Evolutionary conservation across 1,140 invertebrate genomes (phyloP).

Genomic region (Penaeus japonicus): DNA sequence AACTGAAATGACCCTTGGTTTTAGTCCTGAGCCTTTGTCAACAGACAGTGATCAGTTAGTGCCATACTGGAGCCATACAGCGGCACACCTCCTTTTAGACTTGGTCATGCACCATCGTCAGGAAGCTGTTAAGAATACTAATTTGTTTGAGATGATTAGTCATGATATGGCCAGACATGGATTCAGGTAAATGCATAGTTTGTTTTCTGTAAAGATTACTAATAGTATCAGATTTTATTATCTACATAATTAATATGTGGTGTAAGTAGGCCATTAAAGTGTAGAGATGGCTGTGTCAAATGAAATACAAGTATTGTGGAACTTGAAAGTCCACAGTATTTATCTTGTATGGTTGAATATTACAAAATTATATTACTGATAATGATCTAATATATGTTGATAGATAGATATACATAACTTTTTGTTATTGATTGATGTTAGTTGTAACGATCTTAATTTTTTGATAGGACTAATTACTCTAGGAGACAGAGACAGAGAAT

Average conservation of each 20-base stretch:
- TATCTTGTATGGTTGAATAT: too few relatives aligned
- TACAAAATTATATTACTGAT: too few relatives aligned
- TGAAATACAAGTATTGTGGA: too few relatives aligned
- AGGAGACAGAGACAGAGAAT: neutral
- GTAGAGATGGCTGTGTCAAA: too few relatives aligned
- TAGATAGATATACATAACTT: too few relatives aligned
- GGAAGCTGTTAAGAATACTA: slow-evolving; percentile 31
- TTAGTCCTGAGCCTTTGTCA: neutral
- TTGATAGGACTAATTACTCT: too few relatives aligned
- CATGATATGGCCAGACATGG: slow-evolving; percentile 25
- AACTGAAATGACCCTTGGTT: slow-evolving; percentile 29
- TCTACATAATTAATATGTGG: neutral
- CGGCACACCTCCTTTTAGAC: slow-evolving; percentile 32
- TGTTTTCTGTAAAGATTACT: neutral
- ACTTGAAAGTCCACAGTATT: too few relatives aligned
- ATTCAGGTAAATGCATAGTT: slow-evolving; percentile 11
- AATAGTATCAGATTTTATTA: neutral
- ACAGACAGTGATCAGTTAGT: slow-evolving; percentile 1
- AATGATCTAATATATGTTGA: too few relatives aligned
- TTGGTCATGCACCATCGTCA: slow-evolving; percentile 35
- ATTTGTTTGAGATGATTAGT: slow-evolving; percentile 39
- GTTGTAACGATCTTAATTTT: too few relatives aligned
- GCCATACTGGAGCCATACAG: slow-evolving; percentile 40
- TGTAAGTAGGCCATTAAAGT: neutral
- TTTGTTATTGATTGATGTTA: too few relatives aligned